Base-by-base conservation (phyloP, 1,140 invertebrate species). In the Microplitis demolitor region DNA sequence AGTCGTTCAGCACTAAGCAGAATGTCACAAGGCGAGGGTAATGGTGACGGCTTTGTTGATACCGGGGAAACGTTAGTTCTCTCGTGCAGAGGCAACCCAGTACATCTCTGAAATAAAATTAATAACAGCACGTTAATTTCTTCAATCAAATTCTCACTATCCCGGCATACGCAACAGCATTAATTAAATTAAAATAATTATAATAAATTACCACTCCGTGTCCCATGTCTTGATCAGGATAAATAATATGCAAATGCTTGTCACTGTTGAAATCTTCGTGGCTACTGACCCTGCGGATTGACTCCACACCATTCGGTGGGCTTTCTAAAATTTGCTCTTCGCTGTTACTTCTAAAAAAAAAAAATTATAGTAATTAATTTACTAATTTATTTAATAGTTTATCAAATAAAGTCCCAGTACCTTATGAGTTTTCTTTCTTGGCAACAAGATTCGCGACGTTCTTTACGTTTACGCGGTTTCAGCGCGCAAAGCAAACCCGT, bases 341-440 rank as follows among this genome's bases (percentile, higher is more conserved):
- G 74, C 92, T 93, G 84, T 91, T 93, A 66, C 86, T 87, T 66
- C 85, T 86, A 68, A 4, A 78, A 77, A 76, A 70, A 31, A 61
- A 68, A 4, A 61, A 73, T 50, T 8, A 24, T 11, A 1, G 9
- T 54, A 56, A 14, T 9, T 64, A 35, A 16, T 63, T 13, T 13
- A 9, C 8, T 34, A 6, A 11, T 5, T 8, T 45, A 45, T 9
- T 45, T 45, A 9, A 45, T 11, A 0, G 6, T 9, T 45, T 8
- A 45, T 8, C 11, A 60, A 54, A 67, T 16, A 62, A 63, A 37
- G 31, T 9, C 14, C 11, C 8, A 70, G 3, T 90, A 93, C 86
- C 92, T 90, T 77, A 93, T 91, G 58, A 94, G 89, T 83, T 94
- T 95, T 67, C 92, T 89, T 80, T 95, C 93, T 78, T 92, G 90